Base-by-base conservation (phyloP, 2,888 invertebrate genomes). In the Dynastes tityus region DNA sequence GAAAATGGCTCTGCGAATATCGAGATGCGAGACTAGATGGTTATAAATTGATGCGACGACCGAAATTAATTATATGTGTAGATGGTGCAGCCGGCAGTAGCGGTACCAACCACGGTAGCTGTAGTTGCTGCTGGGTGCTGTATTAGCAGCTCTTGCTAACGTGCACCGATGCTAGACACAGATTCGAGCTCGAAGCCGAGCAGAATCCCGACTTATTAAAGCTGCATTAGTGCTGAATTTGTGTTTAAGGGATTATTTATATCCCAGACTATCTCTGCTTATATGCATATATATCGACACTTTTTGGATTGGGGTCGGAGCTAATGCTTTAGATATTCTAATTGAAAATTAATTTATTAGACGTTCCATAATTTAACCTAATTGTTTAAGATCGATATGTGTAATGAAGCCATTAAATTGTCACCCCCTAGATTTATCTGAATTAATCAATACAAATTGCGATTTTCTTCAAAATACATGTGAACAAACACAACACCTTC, bases 1-100 rank as follows among this genome's bases (percentile, higher is more conserved):
- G 82, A 83, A 84, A 84, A 83, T 84, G 82, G 83, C 83, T 80
- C 83, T 82, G 81, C 82, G 82, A 82, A 82, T 82, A 83, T 83
- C 83, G 82, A 80, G 81, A 82, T 82, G 82, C 82, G 79, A 80
- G 81, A 82, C 81, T 80, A 77, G 83, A 82, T 82, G 81, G 82
- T 82, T 83, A 83, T 82, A 83, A 84, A 84, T 84, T 82, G 84
- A 83, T 81, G 82, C 80, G 81, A 80, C 80, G 80, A 58, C 81
- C 80, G 81, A 82, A 83, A 83, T 83, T 83, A 83, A 83, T 83
- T 83, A 82, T 82, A 78, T 75, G 71, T 76, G 61, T 73, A 58
- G 58, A 70, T 77, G 58, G 58, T 73, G 40, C 73, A 73, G 58
- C 29, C 45, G 32, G 32, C 27, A 70, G 70, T 32, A 58, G 58